These are phyloP conservation scores for Okamejei kenojei DNA, from an alignment of 2,797 vertebrate genomes.

Conservation along the genomic window DNA sequence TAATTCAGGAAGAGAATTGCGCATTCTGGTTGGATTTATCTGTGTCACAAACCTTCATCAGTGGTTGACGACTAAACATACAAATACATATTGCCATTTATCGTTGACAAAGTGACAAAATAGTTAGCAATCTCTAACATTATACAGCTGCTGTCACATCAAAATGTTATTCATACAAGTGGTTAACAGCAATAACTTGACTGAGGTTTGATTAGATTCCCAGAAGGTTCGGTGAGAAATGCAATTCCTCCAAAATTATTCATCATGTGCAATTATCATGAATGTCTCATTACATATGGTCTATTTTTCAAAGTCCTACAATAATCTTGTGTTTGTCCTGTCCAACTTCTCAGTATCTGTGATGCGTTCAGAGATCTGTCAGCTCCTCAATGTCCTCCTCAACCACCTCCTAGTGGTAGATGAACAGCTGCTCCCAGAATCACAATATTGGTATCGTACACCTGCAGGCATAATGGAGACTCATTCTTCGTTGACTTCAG, in stretches of 20 bases:
- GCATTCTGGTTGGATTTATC: not conserved
- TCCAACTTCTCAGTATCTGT: not conserved
- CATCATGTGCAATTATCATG: not conserved
- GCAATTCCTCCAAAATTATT: not conserved
- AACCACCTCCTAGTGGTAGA: no score
- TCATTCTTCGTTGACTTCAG: no score
- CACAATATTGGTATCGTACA: no score
- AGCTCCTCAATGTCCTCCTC: not conserved
- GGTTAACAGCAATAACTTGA: not conserved
- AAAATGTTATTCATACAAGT: not conserved
- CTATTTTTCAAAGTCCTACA: not conserved
- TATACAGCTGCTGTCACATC: not conserved
- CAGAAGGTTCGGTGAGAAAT: not conserved
- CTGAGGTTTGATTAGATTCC: not conserved
- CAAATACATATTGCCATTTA: slow-evolving; percentile 12
- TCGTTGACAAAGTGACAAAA: not conserved
- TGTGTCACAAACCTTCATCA: not conserved
- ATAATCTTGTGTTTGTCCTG: not conserved
- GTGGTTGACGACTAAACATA: slow-evolving; percentile 7
- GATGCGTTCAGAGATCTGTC: not conserved
- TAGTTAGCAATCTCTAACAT: not conserved
- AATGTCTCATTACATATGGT: not conserved
- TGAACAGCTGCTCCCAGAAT: no score
- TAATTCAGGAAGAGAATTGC: not conserved
- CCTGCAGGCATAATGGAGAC: no score